Percentiles rank a stretch among this genome's conserved stretches.
Evolutionary conservation across 2,113 vertebrate species (phyloP).

Genomic region (Sebastes schlegelii): DNA sequence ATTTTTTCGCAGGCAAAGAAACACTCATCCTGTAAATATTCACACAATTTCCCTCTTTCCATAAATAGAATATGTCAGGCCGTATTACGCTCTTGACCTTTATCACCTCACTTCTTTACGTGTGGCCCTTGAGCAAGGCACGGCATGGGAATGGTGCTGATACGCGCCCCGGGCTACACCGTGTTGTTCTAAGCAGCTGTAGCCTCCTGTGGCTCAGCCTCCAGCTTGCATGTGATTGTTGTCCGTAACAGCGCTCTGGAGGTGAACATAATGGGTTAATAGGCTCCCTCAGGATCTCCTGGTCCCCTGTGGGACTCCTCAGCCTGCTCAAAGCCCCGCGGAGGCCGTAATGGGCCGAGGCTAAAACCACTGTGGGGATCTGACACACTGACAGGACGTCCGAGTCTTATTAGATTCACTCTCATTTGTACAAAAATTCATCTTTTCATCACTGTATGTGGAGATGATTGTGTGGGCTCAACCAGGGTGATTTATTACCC

Average conservation of each 20-base stretch:
- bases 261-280: conserved; percentile 76
- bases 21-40: not conserved
- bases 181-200: conserved; percentile 47
- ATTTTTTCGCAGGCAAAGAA: not conserved
- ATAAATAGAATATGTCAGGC: not conserved
- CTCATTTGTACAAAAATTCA: not conserved
- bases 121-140: conserved; percentile 50
- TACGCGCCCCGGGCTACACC: conserved; percentile 22
- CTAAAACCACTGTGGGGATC: conserved; percentile 28
- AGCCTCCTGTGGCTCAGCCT: conserved; percentile 60
- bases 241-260: conserved; percentile 61
- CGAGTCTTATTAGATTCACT: not conserved
- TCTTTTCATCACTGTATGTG: not conserved
- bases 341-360: conserved; percentile 27
- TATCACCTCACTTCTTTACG: conserved; percentile 5
- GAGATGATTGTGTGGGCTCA: not conserved
- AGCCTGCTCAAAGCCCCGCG: conserved; percentile 11
- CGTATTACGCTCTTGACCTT: conserved; percentile 4
- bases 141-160: conserved; percentile 44
- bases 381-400: conserved; percentile 34
- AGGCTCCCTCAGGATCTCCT: conserved; percentile 62
- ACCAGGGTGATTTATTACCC: not conserved
- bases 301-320: conserved; percentile 60
- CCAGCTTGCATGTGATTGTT: conserved; percentile 60
- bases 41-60: not conserved